phyloP scores from a whole-genome alignment of 2,113 vertebrate species.

The Cercopithecus mona region DNA sequence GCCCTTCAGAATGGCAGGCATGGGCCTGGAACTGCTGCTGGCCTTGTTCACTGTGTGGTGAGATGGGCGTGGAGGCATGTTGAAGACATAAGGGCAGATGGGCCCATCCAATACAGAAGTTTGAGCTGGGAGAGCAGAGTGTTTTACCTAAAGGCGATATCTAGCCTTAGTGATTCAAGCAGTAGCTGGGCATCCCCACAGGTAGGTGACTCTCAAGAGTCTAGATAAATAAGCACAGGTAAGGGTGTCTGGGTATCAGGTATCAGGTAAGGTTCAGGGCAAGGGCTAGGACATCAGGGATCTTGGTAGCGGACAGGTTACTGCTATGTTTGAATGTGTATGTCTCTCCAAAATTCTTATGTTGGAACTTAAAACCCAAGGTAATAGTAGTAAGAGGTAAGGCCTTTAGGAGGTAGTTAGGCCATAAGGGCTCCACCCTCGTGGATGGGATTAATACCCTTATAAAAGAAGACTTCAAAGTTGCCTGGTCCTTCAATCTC shows the following conservation, averaged over 20 bases:
- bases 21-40: neutral
- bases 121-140: neutral
- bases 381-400: neutral
- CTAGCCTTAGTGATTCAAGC: neutral
- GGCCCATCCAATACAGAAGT: neutral
- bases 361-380: neutral
- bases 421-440: neutral
- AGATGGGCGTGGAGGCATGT: neutral
- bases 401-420: neutral
- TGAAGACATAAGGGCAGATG: neutral
- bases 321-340: neutral
- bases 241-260: neutral
- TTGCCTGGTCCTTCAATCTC: too few species aligned
- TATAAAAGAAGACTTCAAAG: neutral
- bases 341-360: neutral
- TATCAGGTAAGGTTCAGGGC: neutral
- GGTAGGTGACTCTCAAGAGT: neutral
- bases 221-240: neutral
- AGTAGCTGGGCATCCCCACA: neutral
- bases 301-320: neutral
- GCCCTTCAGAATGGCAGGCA: neutral
- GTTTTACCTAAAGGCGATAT: neutral
- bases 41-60: neutral
- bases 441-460: neutral
- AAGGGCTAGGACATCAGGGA: neutral